These are phyloP conservation scores for Venusia cambrica DNA, from an alignment of 2,888 invertebrate genomes.

Conservation along the genomic window DNA sequence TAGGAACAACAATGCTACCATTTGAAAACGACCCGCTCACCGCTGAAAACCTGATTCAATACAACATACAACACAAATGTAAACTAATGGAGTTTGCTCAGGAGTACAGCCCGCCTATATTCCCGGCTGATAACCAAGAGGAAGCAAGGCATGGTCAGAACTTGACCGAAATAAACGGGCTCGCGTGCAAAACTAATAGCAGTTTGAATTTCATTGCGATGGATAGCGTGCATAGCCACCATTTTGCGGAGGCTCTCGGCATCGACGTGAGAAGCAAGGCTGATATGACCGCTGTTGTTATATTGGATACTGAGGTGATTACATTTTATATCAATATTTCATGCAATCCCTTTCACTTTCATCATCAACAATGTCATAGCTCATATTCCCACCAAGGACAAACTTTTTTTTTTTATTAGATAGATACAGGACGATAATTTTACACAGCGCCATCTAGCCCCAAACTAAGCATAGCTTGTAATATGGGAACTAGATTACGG, in stretches of 20 bases:
- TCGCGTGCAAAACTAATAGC: constrained; percentile 67
- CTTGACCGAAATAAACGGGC: constrained; percentile 62
- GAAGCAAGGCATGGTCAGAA: constrained; percentile 36
- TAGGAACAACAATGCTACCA: constrained; percentile 68
- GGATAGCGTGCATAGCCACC: constrained; percentile 86
- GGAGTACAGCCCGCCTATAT: constrained; percentile 55
- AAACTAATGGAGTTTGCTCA: constrained; percentile 62
- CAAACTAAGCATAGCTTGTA: no score
- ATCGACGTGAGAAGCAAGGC: constrained; percentile 82
- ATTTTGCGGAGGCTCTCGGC: constrained; percentile 88
- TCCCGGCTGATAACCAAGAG: constrained; percentile 39
- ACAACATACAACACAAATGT: constrained; percentile 61
- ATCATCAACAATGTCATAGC: no score
- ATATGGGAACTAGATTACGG: no score
- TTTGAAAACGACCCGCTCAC: constrained; percentile 76
- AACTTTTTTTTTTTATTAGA: no score
- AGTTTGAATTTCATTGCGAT: constrained; percentile 82
- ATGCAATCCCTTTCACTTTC: no score
- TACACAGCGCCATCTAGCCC: no score
- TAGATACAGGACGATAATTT: no score
- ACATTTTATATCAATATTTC: background rate
- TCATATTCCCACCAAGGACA: no score
- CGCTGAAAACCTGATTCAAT: constrained; percentile 71
- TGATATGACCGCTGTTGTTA: constrained; percentile 85
- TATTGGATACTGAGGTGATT: constrained; percentile 85